Evolutionary conservation across 2,113 vertebrate species (phyloP).

Genomic region (Hystrix brachyura): DNA sequence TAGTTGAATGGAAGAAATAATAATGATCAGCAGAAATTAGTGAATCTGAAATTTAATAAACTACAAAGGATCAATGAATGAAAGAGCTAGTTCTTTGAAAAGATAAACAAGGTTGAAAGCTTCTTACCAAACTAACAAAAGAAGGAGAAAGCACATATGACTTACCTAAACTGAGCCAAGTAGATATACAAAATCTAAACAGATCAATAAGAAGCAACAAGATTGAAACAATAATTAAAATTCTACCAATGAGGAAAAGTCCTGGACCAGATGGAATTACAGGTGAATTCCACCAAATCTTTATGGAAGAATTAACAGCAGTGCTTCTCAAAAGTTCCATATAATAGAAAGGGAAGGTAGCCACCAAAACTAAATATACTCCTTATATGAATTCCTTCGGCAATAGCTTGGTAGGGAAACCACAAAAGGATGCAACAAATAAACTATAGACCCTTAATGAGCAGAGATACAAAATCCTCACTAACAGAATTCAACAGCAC

Average conservation of each 20-base stretch:
- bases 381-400: no score
- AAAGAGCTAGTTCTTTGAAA: not conserved
- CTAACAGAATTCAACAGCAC: not conserved
- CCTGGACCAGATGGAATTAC: no score
- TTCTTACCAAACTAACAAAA: not conserved
- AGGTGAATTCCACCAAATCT: not conserved
- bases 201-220: not conserved
- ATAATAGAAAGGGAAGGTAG: not conserved
- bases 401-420: not conserved
- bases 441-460: not conserved
- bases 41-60: not conserved
- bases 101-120: not conserved
- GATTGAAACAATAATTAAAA: not conserved
- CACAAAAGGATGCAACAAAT: not conserved
- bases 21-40: not conserved
- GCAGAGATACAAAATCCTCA: not conserved
- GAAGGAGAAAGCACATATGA: not conserved
- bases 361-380: not conserved
- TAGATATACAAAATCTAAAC: not conserved
- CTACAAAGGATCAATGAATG: not conserved
- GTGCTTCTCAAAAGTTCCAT: not conserved
- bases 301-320: not conserved
- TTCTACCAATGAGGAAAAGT: not conserved
- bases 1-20: not conserved
- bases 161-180: no score